A percentile compares a stretch with the other conserved stretches of the same genome.
These are phyloP conservation scores for Anthonomus grandis DNA, from an alignment of 1,140 invertebrate species.

Conservation along the genomic window DNA sequence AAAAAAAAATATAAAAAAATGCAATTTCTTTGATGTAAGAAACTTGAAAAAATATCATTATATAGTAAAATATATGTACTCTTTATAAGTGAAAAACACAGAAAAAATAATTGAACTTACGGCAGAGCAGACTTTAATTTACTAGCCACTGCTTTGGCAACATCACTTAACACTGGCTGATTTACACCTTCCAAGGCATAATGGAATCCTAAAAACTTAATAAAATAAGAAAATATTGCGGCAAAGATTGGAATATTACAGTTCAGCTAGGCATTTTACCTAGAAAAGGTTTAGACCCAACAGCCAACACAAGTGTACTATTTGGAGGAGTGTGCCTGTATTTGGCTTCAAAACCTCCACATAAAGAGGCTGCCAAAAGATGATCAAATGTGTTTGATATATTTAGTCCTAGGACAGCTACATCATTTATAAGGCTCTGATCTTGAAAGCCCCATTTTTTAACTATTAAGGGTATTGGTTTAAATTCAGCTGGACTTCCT, in stretches of 20 bases:
- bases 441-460: constrained; percentile 85
- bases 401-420: constrained; percentile 71
- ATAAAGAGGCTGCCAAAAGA: constrained; percentile 74
- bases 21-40: not conserved
- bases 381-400: constrained; percentile 82
- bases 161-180: constrained; percentile 71
- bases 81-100: constrained; percentile 13
- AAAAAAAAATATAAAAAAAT: not conserved
- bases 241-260: not conserved
- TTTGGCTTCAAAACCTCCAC: constrained; percentile 71
- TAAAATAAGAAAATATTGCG: not conserved
- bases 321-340: constrained; percentile 73
- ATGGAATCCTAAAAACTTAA: constrained; percentile 77
- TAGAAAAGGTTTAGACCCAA: constrained; percentile 79
- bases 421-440: constrained; percentile 73
- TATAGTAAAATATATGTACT: not conserved
- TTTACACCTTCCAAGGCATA: constrained; percentile 82
- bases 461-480: constrained; percentile 59
- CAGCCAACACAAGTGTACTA: constrained; percentile 71
- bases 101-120: constrained; percentile 64
- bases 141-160: constrained; percentile 83
- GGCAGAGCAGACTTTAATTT: constrained; percentile 84
- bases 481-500: constrained; percentile 58
- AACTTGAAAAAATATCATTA: too few relatives aligned
- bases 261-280: not conserved